phyloP scores from a whole-genome alignment of 2,888 invertebrate genomes.

The Tachystola acroxantha region DNA sequence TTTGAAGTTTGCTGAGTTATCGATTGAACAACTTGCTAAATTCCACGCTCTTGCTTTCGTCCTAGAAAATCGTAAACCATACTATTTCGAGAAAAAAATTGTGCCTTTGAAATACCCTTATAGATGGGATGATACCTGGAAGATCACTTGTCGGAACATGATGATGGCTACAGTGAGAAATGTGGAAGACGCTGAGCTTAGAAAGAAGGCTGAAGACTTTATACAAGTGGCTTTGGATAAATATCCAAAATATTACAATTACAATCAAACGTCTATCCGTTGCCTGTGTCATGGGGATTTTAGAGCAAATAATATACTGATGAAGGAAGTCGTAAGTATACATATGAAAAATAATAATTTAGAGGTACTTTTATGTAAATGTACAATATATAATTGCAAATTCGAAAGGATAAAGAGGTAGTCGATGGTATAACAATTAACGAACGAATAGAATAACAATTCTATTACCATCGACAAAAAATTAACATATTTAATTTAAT shows the following conservation, averaged over 20 bases:
- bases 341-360: no score
- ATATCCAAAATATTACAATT: slow-evolving; percentile 22
- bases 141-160: no score
- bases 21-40: slow-evolving; percentile 42
- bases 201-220: slow-evolving; percentile 23
- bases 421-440: no score
- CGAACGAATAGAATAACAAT: no score
- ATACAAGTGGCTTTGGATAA: slow-evolving; percentile 20
- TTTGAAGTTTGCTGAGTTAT: slow-evolving; percentile 35
- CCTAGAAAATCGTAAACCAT: slow-evolving; percentile 27
- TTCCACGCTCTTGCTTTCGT: slow-evolving; percentile 45
- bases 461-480: no score
- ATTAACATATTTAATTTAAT: no score
- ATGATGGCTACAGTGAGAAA: no score
- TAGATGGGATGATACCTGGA: no score
- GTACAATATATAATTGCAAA: no score
- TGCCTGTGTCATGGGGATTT: slow-evolving; percentile 53
- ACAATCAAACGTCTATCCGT: slow-evolving; percentile 15
- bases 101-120: slow-evolving; percentile 20
- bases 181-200: slow-evolving; percentile 18
- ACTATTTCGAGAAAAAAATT: slow-evolving; percentile 33
- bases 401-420: no score
- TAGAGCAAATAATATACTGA: slow-evolving; percentile 44
- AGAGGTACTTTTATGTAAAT: no score
- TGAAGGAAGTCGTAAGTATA: slow-evolving; percentile 37